Evolutionary conservation across 2,113 vertebrate genomes (phyloP), one percentile per base, ranked within the genome.

Genomic region (Calidris pygmaea): DNA sequence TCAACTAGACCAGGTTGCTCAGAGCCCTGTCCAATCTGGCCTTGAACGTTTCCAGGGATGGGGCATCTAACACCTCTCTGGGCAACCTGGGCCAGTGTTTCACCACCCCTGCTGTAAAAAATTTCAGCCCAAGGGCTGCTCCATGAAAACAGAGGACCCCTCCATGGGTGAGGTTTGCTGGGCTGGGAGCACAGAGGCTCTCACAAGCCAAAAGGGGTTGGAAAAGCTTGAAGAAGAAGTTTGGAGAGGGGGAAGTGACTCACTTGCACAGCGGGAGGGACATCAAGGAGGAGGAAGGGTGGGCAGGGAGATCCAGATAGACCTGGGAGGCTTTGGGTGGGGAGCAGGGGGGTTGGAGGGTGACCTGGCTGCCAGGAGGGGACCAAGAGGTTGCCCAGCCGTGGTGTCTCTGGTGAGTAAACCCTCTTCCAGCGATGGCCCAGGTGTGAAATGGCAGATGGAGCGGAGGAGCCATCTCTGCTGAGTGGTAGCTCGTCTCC

Each of bases 231-330:
- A 74, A 93, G n/a, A 13, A 85, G 60, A 77, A 34, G 52, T 80
- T 67, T 85, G 50, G n/a, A 81, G 58, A 43, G 21, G 12, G 34
- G 32, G 27, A 85, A 73, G 48, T 94, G 91, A 85, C 75, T 86
- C 70, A 68, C n/a, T 32, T 68, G 73, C 58, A 52, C 4, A 52
- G 56, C 30, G 3, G 79, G 70, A 93, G 76, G 88, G 87, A 55
- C 1, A 3, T 80, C 48, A 32, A 35, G 82, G 93, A 91, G 72
- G 34, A 96, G 67, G 67, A 97, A 93, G 95, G 83, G 62, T 93
- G 81, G 90, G 23, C 24, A 62, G 37, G 93, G 96, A 98, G 32
- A 82, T 30, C 3, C 4, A 34, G 52, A 32, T 6, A 34, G 43
- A 77, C 8, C 62, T 20, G 12, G 7, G 45, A 81, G 50, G n/a